A percentile compares a stretch with the other conserved stretches of the same genome.
These are phyloP conservation scores for Sarcoramphus papa DNA, from an alignment of 2,797 vertebrate species.

Conservation along the genomic window DNA sequence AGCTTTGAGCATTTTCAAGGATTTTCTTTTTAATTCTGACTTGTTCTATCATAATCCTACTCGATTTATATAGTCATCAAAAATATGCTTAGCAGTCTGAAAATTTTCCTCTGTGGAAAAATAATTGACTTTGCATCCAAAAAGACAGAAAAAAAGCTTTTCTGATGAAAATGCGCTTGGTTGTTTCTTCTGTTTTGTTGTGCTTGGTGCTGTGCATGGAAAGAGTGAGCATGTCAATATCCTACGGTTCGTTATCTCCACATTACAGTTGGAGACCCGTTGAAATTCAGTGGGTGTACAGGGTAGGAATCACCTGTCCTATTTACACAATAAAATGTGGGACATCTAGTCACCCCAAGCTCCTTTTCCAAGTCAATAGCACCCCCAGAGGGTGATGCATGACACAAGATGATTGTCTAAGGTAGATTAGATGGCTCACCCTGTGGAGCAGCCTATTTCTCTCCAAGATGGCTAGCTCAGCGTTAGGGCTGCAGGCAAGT, in stretches of 20 bases:
- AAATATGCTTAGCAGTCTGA: neutral
- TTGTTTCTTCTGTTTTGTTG: neutral
- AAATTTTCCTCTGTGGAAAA: neutral
- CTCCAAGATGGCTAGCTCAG: neutral
- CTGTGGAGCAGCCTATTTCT: neutral
- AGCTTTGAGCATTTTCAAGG: neutral
- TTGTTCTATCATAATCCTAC: neutral
- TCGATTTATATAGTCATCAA: neutral
- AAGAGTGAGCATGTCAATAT: neutral
- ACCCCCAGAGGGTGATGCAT: neutral
- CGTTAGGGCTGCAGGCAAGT: neutral
- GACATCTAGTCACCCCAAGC: neutral
- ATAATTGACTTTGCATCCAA: neutral
- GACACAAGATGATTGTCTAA: neutral
- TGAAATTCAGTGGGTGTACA: neutral
- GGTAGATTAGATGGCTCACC: neutral
- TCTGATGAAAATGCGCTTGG: neutral
- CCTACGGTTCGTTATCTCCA: neutral
- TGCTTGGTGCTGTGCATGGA: neutral
- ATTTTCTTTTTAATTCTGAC: neutral
- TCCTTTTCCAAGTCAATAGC: neutral
- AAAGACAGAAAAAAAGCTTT: neutral
- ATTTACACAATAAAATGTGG: neutral
- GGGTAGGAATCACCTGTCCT: neutral
- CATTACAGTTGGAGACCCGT: neutral